Evolutionary conservation across 1,140 invertebrate species (phyloP).

Genomic region (Drosophila willistoni): DNA sequence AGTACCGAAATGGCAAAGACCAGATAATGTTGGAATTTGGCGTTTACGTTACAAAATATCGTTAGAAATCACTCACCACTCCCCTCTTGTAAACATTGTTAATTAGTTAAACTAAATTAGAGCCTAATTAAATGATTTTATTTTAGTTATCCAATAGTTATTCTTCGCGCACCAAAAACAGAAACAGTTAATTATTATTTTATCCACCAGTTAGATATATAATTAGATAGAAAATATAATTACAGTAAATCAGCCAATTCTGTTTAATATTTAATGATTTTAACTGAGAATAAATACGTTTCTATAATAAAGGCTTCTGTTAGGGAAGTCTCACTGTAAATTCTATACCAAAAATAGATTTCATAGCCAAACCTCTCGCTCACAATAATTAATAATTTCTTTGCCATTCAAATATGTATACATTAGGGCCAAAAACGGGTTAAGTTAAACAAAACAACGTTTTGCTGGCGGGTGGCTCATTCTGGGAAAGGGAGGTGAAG

Average conservation of each 20-base stretch:
- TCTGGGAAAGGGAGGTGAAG: slow-evolving; percentile 3
- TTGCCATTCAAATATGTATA: not conserved
- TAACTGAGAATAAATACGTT: too few relatives aligned
- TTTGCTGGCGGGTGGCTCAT: too few relatives aligned
- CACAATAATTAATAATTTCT: not conserved
- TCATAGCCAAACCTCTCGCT: not conserved
- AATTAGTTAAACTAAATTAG: not conserved
- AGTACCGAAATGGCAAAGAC: slow-evolving; percentile 2
- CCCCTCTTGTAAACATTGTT: not conserved
- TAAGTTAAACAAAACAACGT: not conserved
- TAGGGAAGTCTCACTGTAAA: not conserved
- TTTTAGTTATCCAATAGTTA: too few relatives aligned
- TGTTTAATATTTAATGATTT: too few relatives aligned
- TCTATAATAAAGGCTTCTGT: too few relatives aligned
- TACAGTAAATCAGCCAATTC: too few relatives aligned
- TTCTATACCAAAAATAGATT: not conserved
- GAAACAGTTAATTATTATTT: too few relatives aligned
- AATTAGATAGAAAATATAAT: too few relatives aligned
- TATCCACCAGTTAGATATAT: too few relatives aligned
- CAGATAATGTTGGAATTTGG: not conserved
- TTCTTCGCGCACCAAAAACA: too few relatives aligned
- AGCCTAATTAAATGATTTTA: not conserved
- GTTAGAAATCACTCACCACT: not conserved
- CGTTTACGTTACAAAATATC: not conserved
- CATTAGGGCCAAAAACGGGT: slow-evolving; percentile 4